Conservation (phyloP, 30 jellyfish, hydroid and myxozoan species). For the Aurelia aurita complex sp. Pacific region DNA sequence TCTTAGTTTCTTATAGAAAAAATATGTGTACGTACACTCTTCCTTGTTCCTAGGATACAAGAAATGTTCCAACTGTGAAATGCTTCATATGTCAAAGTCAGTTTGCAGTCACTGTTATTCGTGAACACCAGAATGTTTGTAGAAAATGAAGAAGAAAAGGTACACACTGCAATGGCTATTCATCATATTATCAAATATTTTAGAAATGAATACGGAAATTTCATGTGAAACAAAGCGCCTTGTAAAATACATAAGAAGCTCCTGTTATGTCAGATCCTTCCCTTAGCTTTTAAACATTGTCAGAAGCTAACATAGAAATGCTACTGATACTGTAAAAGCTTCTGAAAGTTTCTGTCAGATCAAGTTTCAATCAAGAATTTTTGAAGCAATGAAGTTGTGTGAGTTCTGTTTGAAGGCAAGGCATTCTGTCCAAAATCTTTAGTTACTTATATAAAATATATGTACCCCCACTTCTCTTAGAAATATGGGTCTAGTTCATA, state of each 20-base stretch:
- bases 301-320: neutral
- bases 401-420: neutral
- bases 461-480: neutral
- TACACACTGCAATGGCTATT: neutral
- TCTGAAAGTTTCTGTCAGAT: neutral
- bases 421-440: neutral
- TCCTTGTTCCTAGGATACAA: neutral
- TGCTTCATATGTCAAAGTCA: neutral
- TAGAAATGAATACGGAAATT: neutral
- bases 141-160: constrained; percentile 5
- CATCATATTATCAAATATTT: neutral
- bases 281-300: neutral
- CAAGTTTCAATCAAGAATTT: constrained; percentile 1
- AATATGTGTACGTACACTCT: too few relatives aligned
- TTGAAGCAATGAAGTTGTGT: neutral
- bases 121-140: constrained; percentile 1
- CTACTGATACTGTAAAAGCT: neutral
- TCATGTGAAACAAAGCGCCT: neutral
- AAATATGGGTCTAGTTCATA: neutral
- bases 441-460: neutral
- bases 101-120: constrained; percentile 10
- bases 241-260: neutral
- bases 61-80: constrained; percentile 1
- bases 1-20: too few relatives aligned
- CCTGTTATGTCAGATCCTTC: neutral